Percentiles rank a stretch among this genome's conserved stretches.
Evolutionary conservation across 2,797 vertebrate species (phyloP).

Genomic region (Sebastes diploproa): DNA sequence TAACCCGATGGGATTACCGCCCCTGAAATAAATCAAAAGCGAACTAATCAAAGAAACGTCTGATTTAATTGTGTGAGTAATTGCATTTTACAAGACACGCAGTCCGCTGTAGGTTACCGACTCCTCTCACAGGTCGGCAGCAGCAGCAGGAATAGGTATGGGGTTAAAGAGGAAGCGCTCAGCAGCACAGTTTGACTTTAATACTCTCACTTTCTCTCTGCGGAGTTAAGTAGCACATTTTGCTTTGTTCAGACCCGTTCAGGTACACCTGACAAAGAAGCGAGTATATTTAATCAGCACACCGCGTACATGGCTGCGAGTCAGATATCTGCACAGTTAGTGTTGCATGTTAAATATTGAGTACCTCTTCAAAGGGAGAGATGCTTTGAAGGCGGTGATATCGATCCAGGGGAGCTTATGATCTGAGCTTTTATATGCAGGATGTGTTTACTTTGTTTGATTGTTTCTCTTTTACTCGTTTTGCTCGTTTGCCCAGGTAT

Average conservation of each 20-base stretch:
- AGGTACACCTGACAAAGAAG: background rate
- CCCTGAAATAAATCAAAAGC: constrained; percentile 75
- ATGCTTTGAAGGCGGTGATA: background rate
- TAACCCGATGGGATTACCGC: constrained; percentile 75
- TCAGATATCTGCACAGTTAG: background rate
- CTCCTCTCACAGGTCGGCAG: constrained; percentile 28
- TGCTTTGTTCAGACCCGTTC: background rate
- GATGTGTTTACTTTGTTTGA: background rate
- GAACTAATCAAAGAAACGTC: constrained; percentile 78
- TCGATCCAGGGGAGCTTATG: background rate
- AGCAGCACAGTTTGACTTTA: constrained; percentile 19
- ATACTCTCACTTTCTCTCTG: constrained; percentile 20
- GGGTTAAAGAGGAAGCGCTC: constrained; percentile 44
- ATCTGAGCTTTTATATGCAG: background rate
- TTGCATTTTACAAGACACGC: constrained; percentile 64
- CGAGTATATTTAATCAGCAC: constrained; percentile 19
- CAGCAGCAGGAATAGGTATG: background rate
- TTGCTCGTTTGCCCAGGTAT: background rate
- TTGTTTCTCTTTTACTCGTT: background rate
- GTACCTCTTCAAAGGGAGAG: background rate
- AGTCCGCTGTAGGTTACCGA: constrained; percentile 56
- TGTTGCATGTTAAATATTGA: constrained; percentile 19
- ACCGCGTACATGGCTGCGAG: background rate
- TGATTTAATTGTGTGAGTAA: constrained; percentile 80
- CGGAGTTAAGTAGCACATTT: constrained; percentile 24